A percentile compares a stretch with the other conserved stretches of the same genome.
Conservation (phyloP, 2,888 invertebrate genomes). For the Eumacrocentrus americanus region DNA sequence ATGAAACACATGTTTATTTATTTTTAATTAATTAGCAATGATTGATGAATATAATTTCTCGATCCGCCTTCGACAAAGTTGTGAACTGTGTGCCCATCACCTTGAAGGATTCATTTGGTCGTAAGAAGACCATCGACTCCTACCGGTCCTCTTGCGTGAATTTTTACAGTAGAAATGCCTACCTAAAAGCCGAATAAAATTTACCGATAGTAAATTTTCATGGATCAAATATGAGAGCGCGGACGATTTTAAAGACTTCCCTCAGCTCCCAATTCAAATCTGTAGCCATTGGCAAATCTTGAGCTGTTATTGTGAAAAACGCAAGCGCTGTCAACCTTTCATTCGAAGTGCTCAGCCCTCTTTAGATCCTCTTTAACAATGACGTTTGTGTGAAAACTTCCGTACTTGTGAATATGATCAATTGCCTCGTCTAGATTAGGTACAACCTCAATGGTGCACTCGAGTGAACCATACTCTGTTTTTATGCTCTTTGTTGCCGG, state of each 20-base stretch:
- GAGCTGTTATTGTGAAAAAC: constrained; percentile 98
- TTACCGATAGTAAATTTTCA: neutral
- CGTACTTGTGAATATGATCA: constrained; percentile 91
- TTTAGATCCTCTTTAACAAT: constrained; percentile 93
- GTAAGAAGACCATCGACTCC: constrained; percentile 97
- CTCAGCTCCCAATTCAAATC: constrained; percentile 93
- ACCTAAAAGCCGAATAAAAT: constrained; percentile 64
- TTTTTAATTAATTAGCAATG: constrained; percentile 68
- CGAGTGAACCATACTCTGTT: constrained; percentile 90
- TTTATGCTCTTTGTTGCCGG: constrained; percentile 87
- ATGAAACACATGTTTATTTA: too few relatives aligned
- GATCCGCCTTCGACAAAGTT: constrained; percentile 86
- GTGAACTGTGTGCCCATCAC: constrained; percentile 86
- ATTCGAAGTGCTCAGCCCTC: constrained; percentile 79
- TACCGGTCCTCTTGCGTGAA: constrained; percentile 95
- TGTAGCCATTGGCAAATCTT: constrained; percentile 95
- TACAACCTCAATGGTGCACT: constrained; percentile 94
- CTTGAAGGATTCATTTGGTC: constrained; percentile 95
- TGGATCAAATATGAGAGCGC: neutral
- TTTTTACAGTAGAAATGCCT: constrained; percentile 85
- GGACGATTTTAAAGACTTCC: constrained; percentile 45
- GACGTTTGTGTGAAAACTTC: constrained; percentile 95
- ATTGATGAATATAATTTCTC: constrained; percentile 77
- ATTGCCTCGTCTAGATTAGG: constrained; percentile 86
- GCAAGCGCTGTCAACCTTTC: constrained; percentile 94